phyloP scores from a whole-genome alignment of 1,140 invertebrate genomes.

The Cotesia glomerata region DNA sequence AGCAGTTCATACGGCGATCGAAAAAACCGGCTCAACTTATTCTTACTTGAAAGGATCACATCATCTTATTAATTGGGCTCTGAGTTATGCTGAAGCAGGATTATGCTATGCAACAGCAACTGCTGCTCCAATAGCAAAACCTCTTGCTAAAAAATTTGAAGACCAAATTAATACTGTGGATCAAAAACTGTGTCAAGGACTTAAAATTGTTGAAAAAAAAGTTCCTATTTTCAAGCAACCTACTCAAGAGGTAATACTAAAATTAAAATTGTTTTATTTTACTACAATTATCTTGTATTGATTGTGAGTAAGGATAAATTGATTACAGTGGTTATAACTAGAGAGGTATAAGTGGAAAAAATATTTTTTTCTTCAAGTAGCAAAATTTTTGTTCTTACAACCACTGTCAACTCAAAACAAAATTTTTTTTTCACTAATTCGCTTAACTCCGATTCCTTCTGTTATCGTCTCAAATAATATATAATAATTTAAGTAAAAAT shows the following conservation, averaged over 20 bases:
- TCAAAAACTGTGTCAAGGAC: slow-evolving; percentile 62
- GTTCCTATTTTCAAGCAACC: slow-evolving; percentile 63
- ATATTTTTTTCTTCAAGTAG: too few relatives aligned
- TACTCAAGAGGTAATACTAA: slow-evolving; percentile 55
- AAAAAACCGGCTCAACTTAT: slow-evolving; percentile 68
- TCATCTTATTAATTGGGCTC: slow-evolving; percentile 61
- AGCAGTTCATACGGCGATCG: slow-evolving; percentile 66
- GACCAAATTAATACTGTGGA: slow-evolving; percentile 61
- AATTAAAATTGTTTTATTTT: not conserved
- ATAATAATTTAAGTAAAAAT: not conserved
- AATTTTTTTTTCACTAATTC: too few relatives aligned
- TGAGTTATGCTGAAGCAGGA: slow-evolving; percentile 61
- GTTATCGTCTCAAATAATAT: too few relatives aligned
- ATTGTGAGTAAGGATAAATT: too few relatives aligned
- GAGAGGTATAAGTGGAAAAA: too few relatives aligned
- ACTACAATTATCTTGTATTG: not conserved
- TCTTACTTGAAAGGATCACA: slow-evolving; percentile 66
- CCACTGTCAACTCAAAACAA: too few relatives aligned
- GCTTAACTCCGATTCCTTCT: too few relatives aligned
- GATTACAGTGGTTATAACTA: too few relatives aligned
- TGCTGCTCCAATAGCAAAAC: slow-evolving; percentile 53
- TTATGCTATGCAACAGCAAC: slow-evolving; percentile 55
- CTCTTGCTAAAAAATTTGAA: slow-evolving; percentile 61
- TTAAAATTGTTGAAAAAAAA: slow-evolving; percentile 63
- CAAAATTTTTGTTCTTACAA: too few relatives aligned